These are phyloP conservation scores for Araneus ventricosus DNA, from an alignment of 1,140 invertebrate genomes.

Conservation along the genomic window DNA sequence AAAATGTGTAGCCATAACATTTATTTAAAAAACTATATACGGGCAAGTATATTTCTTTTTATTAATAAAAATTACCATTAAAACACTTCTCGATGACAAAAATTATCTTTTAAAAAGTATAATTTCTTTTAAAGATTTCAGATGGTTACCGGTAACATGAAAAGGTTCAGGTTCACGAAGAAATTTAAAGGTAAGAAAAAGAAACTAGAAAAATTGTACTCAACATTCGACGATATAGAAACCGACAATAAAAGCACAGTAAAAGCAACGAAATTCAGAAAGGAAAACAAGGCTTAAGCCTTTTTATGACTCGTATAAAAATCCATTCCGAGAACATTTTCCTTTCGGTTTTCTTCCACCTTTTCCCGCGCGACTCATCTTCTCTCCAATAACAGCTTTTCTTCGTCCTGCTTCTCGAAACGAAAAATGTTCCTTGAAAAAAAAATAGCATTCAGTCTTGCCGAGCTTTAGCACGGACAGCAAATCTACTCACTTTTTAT, in stretches of 20 bases:
- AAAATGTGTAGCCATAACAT: too few relatives aligned
- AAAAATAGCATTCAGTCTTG: background rate
- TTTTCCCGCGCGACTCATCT: slow-evolving; percentile 48
- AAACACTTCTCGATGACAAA: too few relatives aligned
- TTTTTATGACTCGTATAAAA: slow-evolving; percentile 32
- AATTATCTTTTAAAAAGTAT: too few relatives aligned
- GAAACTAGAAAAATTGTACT: too few relatives aligned
- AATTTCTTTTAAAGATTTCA: too few relatives aligned
- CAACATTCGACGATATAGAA: background rate
- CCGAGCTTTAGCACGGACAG: background rate
- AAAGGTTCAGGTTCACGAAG: too few relatives aligned
- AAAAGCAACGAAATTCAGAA: background rate
- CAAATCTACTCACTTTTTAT: background rate
- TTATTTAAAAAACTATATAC: too few relatives aligned
- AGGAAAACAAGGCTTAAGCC: slow-evolving; percentile 28
- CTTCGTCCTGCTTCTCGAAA: background rate
- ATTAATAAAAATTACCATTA: too few relatives aligned
- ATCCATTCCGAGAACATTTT: slow-evolving; percentile 47
- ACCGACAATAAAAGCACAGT: background rate
- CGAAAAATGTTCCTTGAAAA: background rate
- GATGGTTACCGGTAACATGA: too few relatives aligned
- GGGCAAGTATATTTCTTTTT: too few relatives aligned
- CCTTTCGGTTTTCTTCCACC: slow-evolving; percentile 26
- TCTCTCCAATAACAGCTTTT: slow-evolving; percentile 37
- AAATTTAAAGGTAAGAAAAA: too few relatives aligned